These are phyloP conservation scores for Catamblyrhynchus diadema DNA, from an alignment of 2,797 vertebrate species.

Conservation along the genomic window DNA sequence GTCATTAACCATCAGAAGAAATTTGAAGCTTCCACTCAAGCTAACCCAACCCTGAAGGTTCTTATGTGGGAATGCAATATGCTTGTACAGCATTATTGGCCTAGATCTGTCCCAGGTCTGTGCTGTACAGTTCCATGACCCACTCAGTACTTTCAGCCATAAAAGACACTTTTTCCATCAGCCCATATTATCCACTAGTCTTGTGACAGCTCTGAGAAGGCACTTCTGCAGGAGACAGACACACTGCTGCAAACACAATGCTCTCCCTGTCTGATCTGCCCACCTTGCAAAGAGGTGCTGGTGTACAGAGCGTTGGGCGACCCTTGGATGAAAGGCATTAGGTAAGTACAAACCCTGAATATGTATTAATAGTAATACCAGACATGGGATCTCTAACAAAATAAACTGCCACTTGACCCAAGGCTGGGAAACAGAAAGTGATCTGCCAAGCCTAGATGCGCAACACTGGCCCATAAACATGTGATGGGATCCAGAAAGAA, in stretches of 20 bases:
- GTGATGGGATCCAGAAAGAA: neutral
- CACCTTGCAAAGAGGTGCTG: neutral
- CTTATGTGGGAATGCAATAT: neutral
- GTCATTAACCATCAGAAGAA: neutral
- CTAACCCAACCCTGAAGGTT: neutral
- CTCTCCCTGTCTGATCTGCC: neutral
- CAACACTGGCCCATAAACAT: neutral
- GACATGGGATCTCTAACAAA: neutral
- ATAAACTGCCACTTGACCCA: conserved; percentile 18
- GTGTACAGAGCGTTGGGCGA: neutral
- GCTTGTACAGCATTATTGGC: neutral
- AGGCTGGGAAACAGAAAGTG: neutral
- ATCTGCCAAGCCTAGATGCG: neutral
- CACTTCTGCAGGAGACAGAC: neutral
- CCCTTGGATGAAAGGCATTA: neutral
- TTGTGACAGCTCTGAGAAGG: neutral
- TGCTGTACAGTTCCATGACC: neutral
- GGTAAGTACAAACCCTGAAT: neutral
- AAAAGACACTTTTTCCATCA: neutral
- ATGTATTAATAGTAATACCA: neutral
- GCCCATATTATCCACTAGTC: neutral
- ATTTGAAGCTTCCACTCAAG: neutral
- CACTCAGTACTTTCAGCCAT: neutral
- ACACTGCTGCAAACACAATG: neutral
- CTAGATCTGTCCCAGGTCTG: neutral